Conservation (phyloP, 2,797 vertebrate genomes). For the Pipistrellus kuhlii region DNA sequence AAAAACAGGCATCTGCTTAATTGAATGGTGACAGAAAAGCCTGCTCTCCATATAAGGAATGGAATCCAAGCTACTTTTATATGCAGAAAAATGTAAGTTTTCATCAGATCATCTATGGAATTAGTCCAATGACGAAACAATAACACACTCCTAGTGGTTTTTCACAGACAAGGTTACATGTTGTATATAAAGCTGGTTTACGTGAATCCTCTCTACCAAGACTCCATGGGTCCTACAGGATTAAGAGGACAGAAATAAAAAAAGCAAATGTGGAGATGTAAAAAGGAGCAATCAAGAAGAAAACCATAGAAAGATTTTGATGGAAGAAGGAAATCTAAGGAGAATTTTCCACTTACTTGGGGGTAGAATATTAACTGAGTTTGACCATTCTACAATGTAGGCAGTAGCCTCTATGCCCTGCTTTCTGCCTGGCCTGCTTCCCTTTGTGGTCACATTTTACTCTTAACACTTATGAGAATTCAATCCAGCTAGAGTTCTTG, state of each 20-base stretch:
- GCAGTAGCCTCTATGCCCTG: not conserved
- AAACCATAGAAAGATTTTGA: slow-evolving; percentile 17
- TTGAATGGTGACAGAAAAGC: slow-evolving; percentile 11
- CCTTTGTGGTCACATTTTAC: not conserved
- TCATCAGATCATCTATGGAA: slow-evolving; percentile 30
- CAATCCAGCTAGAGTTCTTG: not conserved
- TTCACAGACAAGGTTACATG: not conserved
- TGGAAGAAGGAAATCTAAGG: not conserved
- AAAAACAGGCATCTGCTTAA: slow-evolving; percentile 58
- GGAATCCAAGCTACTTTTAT: slow-evolving; percentile 34
- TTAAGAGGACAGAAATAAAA: not conserved
- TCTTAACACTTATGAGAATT: slow-evolving; percentile 14
- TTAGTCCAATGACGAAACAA: not conserved
- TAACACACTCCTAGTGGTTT: not conserved
- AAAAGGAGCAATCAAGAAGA: not conserved
- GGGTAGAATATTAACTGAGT: not conserved
- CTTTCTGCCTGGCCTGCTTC: not conserved
- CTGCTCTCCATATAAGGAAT: slow-evolving; percentile 37
- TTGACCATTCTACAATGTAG: not conserved
- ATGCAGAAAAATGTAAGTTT: slow-evolving; percentile 8
- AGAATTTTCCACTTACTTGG: slow-evolving; percentile 25
- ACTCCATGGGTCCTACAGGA: not conserved
- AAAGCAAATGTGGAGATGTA: not conserved
- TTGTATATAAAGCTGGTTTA: slow-evolving; percentile 12
- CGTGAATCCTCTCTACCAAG: not conserved